These are phyloP conservation scores for Pinctada fucata DNA, from an alignment of 2,888 invertebrate species.

Conservation along the genomic window DNA sequence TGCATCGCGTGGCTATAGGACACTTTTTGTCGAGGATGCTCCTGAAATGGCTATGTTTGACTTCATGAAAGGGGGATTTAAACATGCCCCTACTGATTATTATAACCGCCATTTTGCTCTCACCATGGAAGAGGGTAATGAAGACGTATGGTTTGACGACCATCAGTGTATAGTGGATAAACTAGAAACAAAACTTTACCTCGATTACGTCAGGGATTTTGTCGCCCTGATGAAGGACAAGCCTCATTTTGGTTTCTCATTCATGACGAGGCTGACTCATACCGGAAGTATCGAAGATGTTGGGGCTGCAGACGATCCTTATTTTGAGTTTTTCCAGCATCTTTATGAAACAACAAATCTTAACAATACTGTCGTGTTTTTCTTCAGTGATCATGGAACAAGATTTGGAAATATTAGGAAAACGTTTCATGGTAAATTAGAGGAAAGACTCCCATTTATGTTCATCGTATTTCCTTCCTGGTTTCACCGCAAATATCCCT, in stretches of 20 bases:
- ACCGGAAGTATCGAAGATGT: conserved; percentile 87
- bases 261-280: conserved; percentile 90
- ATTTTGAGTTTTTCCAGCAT: conserved; percentile 80
- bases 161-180: conserved; percentile 83
- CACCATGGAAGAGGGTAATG: conserved; percentile 77
- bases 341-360: conserved; percentile 67
- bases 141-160: conserved; percentile 60
- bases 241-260: conserved; percentile 89
- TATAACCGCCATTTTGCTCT: conserved; percentile 87
- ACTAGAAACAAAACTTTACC: conserved; percentile 81
- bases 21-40: conserved; percentile 90
- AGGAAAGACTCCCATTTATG: conserved; percentile 90
- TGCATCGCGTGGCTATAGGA: conserved; percentile 85
- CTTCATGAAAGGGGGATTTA: conserved; percentile 86
- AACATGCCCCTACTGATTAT: conserved; percentile 88
- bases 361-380: conserved; percentile 61
- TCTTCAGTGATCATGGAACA: conserved; percentile 92
- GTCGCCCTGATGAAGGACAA: conserved; percentile 80
- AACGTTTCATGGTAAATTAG: conserved; percentile 87
- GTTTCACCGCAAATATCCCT: conserved; percentile 82
- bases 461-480: conserved; percentile 85
- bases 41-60: conserved; percentile 88
- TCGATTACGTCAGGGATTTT: conserved; percentile 81
- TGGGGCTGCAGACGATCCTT: conserved; percentile 84
- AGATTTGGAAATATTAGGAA: conserved; percentile 89